phyloP scores from a whole-genome alignment of 2,113 vertebrate genomes.

The Taxidea taxus region DNA sequence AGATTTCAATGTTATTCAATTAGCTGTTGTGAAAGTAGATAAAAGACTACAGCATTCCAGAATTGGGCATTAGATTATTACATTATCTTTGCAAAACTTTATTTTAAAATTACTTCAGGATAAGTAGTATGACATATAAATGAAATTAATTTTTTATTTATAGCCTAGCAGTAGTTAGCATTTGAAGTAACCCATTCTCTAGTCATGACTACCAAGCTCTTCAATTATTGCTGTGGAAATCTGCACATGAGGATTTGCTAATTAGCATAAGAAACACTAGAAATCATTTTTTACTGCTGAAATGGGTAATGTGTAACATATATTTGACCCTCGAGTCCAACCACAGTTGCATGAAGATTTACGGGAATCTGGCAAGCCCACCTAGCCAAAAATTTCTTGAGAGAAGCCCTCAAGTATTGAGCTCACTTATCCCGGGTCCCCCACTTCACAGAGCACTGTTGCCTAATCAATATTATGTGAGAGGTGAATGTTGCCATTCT shows the following conservation, averaged over 20 bases:
- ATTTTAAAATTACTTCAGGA: slow-evolving; percentile 25
- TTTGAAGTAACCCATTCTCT: slow-evolving; percentile 19
- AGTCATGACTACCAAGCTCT: slow-evolving; percentile 6
- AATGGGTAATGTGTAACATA: neutral
- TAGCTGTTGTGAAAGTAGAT: neutral
- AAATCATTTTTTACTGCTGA: slow-evolving; percentile 46
- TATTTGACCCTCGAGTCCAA: neutral
- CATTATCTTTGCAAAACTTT: slow-evolving; percentile 6
- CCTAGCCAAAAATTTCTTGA: neutral
- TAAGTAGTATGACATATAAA: slow-evolving; percentile 6
- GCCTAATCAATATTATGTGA: neutral
- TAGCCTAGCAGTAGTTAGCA: neutral
- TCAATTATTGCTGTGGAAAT: slow-evolving; percentile 39
- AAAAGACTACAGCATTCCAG: neutral
- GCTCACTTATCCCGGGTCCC: neutral
- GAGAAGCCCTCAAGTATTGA: neutral
- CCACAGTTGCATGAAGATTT: neutral
- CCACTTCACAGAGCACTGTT: neutral
- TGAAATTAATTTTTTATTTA: slow-evolving; percentile 46
- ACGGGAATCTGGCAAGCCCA: neutral
- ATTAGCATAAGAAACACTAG: slow-evolving; percentile 29
- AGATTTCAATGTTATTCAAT: neutral
- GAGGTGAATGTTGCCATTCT: neutral
- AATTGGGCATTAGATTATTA: neutral
- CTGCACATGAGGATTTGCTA: neutral